Evolutionary conservation across 2,888 invertebrate species (phyloP), one percentile per base, ranked within the genome.

Genomic region (Acleris cristana): DNA sequence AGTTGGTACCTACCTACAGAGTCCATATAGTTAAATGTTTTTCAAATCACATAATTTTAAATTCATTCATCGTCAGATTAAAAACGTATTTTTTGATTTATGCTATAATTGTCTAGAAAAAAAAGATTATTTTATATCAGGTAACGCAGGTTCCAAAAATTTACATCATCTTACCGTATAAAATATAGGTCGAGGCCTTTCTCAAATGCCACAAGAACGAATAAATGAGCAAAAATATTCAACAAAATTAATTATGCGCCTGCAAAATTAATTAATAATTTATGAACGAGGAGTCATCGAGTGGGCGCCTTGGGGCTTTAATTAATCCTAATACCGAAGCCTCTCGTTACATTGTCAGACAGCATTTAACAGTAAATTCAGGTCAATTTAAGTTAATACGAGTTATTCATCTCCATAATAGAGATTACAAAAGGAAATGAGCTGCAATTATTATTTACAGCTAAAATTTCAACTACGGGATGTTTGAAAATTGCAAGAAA

Each of bases 221-320:
- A 61, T 66, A 63, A 67, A 45, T 23, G 62, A 40, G 53, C 57
- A 63, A 63, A 58, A 67, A 67, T 62, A 66, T 67, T 48, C 48
- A 57, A 40, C 53, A 58, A 56, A 66, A 63, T 63, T 63, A 54
- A 58, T 67, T 67, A 67, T 67, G 58, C 53, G 57, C 49, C 58
- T 48, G 52, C 57, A 49, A 54, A 63, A 67, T 67, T 57, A 56
- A 70, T 71, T 70, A 70, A 67, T 71, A 70, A 71, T 72, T 73
- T 72, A 70, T 72, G 69, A 71, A 73, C 66, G 70, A 54, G 69
- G 65, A 61, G 70, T 66, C 70, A 67, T 74, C 55, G 68, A 65
- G 58, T 34, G 59, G 61, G 30, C 49, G 48, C 62, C 53, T 63
- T 56, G 40, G 44, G 60, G 48, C 48, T 67, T 63, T 67, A 67